phyloP scores from a whole-genome alignment of 35 echinoderm and acorn worm genomes.

The Apostichopus parvimensis region DNA sequence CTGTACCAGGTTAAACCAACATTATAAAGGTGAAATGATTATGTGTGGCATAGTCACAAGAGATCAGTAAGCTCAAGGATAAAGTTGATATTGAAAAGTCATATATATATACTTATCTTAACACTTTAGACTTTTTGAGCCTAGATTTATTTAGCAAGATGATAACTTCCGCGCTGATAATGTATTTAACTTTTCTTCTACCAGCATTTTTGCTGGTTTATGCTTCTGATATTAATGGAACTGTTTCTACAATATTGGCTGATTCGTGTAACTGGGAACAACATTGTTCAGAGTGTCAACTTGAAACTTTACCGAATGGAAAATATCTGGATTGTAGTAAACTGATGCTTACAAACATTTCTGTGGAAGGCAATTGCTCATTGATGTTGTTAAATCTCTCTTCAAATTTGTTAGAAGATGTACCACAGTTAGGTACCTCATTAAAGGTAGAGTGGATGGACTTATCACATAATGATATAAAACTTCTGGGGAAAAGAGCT shows the following conservation, averaged over 20 bases:
- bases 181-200: neutral
- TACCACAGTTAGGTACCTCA: neutral
- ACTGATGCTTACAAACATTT: neutral
- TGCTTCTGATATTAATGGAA: neutral
- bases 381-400: neutral
- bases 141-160: neutral
- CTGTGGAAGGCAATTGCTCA: neutral
- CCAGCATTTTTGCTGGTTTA: neutral
- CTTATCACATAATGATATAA: neutral
- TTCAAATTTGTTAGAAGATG: neutral
- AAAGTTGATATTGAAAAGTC: no score
- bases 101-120: no score
- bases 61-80: no score
- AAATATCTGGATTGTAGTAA: neutral
- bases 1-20: no score
- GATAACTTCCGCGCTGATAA: neutral
- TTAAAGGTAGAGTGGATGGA: neutral
- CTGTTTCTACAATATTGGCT: neutral
- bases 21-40: no score
- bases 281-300: neutral
- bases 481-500: neutral
- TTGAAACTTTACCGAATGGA: neutral
- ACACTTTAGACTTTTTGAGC: no score
- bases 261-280: neutral
- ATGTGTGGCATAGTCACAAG: no score